phyloP scores from a whole-genome alignment of 2,113 vertebrate species.

The Saccopteryx leptura region DNA sequence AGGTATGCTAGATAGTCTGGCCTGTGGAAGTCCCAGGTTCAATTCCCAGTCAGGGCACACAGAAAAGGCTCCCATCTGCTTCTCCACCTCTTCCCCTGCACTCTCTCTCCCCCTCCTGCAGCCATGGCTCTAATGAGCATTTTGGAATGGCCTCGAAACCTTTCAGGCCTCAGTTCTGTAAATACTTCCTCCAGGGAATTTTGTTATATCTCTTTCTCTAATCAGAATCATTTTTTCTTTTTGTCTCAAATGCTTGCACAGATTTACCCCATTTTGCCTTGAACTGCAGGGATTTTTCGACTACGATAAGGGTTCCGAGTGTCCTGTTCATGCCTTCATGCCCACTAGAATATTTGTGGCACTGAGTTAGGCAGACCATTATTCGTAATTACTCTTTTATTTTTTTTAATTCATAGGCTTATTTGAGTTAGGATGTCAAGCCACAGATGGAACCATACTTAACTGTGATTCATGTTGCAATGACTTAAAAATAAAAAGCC shows the following conservation, averaged over 20 bases:
- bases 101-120: too few relatives aligned
- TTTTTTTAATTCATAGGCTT: background rate
- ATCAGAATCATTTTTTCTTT: background rate
- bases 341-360: background rate
- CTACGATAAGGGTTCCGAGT: background rate
- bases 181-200: background rate
- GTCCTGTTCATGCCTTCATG: background rate
- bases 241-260: background rate
- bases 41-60: too few relatives aligned
- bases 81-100: too few relatives aligned
- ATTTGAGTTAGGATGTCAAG: conserved; percentile 21
- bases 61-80: too few relatives aligned
- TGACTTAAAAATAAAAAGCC: background rate
- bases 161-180: background rate
- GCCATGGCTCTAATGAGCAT: too few relatives aligned
- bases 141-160: background rate
- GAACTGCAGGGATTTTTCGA: background rate
- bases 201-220: background rate
- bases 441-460: background rate
- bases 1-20: too few relatives aligned
- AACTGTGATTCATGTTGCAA: background rate
- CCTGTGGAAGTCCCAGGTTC: too few relatives aligned
- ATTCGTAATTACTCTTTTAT: background rate
- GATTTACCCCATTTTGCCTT: background rate
- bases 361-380: background rate